These are phyloP conservation scores for Drosophila persimilis DNA, from an alignment of 1,140 invertebrate species.

Conservation along the genomic window DNA sequence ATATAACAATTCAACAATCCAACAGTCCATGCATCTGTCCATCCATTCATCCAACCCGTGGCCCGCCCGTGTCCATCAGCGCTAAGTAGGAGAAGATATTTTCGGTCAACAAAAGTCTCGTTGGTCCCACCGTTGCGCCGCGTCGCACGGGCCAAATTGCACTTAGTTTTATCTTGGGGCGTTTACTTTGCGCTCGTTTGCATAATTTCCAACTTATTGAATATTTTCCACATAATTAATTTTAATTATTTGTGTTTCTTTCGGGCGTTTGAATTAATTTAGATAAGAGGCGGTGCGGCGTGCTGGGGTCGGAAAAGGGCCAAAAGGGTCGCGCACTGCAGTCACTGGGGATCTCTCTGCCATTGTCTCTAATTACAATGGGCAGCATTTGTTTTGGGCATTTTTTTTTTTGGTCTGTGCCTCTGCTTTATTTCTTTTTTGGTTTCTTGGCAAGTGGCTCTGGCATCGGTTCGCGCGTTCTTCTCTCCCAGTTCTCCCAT, in stretches of 20 bases:
- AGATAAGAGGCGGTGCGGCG: conserved; percentile 40
- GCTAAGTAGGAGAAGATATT: conserved; percentile 66
- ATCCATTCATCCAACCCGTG: conserved; percentile 7
- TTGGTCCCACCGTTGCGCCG: conserved; percentile 4
- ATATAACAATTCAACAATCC: not conserved
- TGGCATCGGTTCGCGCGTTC: conserved; percentile 25
- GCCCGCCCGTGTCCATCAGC: conserved; percentile 48
- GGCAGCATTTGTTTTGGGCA: conserved; percentile 66
- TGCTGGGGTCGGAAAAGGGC: conserved; percentile 17
- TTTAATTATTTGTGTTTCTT: conserved; percentile 74
- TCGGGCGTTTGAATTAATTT: conserved; percentile 73
- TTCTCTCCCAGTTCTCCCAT: not conserved
- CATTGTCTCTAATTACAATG: conserved; percentile 79
- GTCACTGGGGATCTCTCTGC: conserved; percentile 42
- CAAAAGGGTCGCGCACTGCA: conserved; percentile 63
- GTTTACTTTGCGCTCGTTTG: conserved; percentile 73
- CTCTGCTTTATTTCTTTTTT: conserved; percentile 36
- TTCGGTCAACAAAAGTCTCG: conserved; percentile 62
- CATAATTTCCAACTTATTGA: conserved; percentile 80
- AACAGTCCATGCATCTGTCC: conserved; percentile 21
- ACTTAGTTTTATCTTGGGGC: conserved; percentile 71
- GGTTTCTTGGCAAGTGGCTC: conserved; percentile 60
- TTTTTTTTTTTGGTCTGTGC: conserved; percentile 30
- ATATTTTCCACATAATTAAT: conserved; percentile 81
- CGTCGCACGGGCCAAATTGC: conserved; percentile 45